Conservation (phyloP, 2,797 vertebrate species). For the Acanthurus lineatus region DNA sequence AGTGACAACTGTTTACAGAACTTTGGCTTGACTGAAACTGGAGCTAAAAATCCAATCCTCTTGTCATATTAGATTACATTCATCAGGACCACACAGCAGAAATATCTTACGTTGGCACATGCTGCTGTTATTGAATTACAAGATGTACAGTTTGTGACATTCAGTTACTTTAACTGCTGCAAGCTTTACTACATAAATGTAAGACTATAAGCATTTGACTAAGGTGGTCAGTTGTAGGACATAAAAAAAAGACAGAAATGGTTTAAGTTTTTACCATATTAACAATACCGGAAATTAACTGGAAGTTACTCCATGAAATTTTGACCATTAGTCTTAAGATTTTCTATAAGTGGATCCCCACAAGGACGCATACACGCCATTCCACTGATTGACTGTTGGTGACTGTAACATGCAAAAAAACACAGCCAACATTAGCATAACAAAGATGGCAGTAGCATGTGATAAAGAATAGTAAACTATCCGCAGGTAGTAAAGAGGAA, state of each 20-base stretch:
- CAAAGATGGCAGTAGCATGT: neutral
- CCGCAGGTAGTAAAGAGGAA: neutral
- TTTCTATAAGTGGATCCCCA: neutral
- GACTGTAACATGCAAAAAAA: neutral
- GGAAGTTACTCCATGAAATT: neutral
- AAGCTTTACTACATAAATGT: neutral
- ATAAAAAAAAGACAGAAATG: neutral
- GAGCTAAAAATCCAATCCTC: constrained; percentile 15
- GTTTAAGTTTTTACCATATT: neutral
- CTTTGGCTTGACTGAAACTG: constrained; percentile 15
- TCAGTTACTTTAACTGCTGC: neutral
- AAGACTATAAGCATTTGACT: neutral
- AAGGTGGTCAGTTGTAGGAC: neutral
- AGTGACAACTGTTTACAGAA: constrained; percentile 43
- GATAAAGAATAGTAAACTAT: neutral
- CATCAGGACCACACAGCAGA: constrained; percentile 33
- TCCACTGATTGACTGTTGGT: too few species aligned
- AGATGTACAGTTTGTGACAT: neutral
- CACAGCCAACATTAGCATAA: neutral
- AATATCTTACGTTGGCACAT: constrained; percentile 6
- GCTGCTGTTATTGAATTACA: constrained; percentile 2
- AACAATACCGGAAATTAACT: neutral
- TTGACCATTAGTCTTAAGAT: neutral
- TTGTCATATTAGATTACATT: constrained; percentile 26
- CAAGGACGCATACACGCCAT: neutral